A percentile compares a stretch with the other conserved stretches of the same genome.
phyloP scores from a whole-genome alignment of 2,113 vertebrate species.

The Phyllostomus hastatus region DNA sequence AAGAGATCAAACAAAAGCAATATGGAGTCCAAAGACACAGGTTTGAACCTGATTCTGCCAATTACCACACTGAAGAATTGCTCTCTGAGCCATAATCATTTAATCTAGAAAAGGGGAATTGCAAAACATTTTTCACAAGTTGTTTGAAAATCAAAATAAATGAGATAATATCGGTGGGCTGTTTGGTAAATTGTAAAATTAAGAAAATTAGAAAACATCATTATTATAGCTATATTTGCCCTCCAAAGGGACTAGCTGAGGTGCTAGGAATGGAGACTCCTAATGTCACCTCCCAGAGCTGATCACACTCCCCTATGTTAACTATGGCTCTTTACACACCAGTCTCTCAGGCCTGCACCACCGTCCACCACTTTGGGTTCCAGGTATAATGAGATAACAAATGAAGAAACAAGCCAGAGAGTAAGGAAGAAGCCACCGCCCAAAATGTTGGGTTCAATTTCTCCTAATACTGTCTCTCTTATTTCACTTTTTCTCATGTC shows the following conservation, averaged over 20 bases:
- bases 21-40: background rate
- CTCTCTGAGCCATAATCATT: background rate
- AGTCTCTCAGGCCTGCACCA: background rate
- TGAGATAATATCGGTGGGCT: background rate
- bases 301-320: background rate
- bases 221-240: background rate
- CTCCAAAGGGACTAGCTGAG: background rate
- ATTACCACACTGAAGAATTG: background rate
- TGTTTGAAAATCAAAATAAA: slow-evolving; percentile 31
- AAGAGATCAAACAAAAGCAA: background rate
- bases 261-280: background rate
- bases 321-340: background rate
- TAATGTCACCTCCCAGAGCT: background rate
- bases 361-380: background rate
- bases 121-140: background rate
- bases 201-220: background rate
- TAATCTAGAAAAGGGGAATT: background rate
- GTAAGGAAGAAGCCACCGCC: background rate
- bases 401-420: background rate
- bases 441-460: background rate
- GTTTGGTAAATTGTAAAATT: background rate
- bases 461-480: background rate
- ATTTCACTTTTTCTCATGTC: background rate
- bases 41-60: background rate
- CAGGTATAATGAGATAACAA: background rate